Base-by-base conservation (phyloP, 1,140 invertebrate genomes). In the Bombus confusus region DNA sequence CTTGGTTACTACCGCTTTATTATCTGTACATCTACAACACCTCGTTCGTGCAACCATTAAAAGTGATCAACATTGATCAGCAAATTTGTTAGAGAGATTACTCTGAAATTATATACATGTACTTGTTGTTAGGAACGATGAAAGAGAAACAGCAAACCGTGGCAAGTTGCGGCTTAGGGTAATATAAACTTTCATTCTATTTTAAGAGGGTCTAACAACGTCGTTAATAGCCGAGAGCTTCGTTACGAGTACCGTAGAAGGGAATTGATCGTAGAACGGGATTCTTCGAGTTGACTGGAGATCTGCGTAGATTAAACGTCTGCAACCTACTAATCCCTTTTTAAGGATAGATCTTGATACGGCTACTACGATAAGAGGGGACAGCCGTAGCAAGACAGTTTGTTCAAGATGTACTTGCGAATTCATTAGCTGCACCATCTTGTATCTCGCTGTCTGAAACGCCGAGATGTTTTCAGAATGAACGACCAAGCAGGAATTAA, bases 381-480 rank as follows among this genome's bases (percentile, higher is more conserved):
- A 74, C 72, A 52, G 43, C 34, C 72, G 72, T 74, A 25, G 31
- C 5, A 9, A 74, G n/a, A 47, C 25, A 75, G 57, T 75, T 75
- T 39, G 47, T 75, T 75, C 4, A 34, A 28, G 74, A 76, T 76
- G 25, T n/a, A 59, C 52, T 12, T 12, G 10, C 10, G 43, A 59
- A 76, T 76, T 59, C 47, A 59, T 76, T 75, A 75, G n/a, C 31
- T 18, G 10, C 10, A 37, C 22, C 25, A 34, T 37, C 15, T 76
- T 25, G 2, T 59, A 41, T 10, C 28, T 41, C 5, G 69, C 8
- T 74, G 15, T 34, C 28, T 43, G 25, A 73, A 31, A 68, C 34
- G 66, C 37, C 31, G 66, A 15, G 66, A 68, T 37, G 18, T 22
- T 68, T 22, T 37, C 66, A 3, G 31, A 22, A 37, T 22, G 66